A percentile compares a stretch with the other conserved stretches of the same genome.
These are phyloP conservation scores for Heliocidaris erythrogramma DNA, from an alignment of 35 echinoderm and acorn worm species.

Conservation along the genomic window DNA sequence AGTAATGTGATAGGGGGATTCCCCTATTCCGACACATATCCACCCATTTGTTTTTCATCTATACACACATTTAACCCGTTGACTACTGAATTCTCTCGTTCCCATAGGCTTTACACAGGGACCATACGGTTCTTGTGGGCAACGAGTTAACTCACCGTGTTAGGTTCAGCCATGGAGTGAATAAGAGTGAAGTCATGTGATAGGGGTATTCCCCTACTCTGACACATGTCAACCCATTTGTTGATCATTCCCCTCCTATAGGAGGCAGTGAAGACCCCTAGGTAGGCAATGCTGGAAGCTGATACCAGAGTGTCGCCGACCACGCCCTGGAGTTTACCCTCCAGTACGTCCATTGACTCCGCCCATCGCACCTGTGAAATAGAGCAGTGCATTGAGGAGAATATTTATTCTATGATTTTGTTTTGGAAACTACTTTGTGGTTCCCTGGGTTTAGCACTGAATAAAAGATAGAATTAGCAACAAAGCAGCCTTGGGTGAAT, in stretches of 20 bases:
- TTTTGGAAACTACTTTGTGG: too few relatives aligned
- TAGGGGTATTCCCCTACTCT: conserved; percentile 67
- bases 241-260: conserved; percentile 83
- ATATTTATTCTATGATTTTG: too few relatives aligned
- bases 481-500: too few relatives aligned
- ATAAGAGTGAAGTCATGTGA: conserved; percentile 80
- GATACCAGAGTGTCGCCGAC: conserved; percentile 93
- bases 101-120: too few relatives aligned
- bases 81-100: too few relatives aligned
- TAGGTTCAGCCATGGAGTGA: conserved; percentile 87
- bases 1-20: conserved; percentile 82
- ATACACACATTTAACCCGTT: too few relatives aligned
- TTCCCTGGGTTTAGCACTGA: too few relatives aligned
- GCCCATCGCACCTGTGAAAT: conserved; percentile 85
- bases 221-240: conserved; percentile 71
- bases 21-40: conserved; percentile 44
- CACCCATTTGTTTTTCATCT: conserved; percentile 81
- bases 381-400: neutral
- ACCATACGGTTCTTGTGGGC: too few relatives aligned
- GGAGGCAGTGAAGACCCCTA: conserved; percentile 93
- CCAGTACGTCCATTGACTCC: conserved; percentile 84
- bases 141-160: conserved; percentile 85
- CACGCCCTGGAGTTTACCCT: conserved; percentile 80
- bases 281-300: conserved; percentile 80
- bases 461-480: too few relatives aligned